A percentile compares a stretch with the other conserved stretches of the same genome.
Evolutionary conservation across 2,113 vertebrate genomes (phyloP).

Genomic region (Mugil cephalus): DNA sequence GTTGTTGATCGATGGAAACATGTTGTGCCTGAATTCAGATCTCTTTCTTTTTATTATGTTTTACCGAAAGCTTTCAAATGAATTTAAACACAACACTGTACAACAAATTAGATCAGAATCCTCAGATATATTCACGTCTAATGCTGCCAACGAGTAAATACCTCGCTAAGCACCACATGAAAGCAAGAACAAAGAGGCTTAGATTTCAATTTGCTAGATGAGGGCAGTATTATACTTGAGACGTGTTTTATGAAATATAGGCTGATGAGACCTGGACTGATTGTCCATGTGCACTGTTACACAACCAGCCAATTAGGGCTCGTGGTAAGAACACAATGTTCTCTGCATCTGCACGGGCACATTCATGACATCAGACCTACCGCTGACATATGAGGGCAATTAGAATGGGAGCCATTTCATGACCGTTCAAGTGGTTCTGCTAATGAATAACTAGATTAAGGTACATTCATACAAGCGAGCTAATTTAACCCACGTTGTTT

Average conservation of each 20-base stretch:
- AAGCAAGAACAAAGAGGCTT: not conserved
- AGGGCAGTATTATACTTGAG: not conserved
- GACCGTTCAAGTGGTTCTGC: constrained; percentile 32
- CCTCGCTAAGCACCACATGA: not conserved
- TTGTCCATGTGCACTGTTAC: not conserved
- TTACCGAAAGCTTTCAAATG: not conserved
- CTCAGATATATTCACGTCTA: not conserved
- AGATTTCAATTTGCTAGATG: not conserved
- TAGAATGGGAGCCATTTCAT: constrained; percentile 34
- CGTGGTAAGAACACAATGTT: constrained; percentile 27
- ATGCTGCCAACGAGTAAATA: not conserved
- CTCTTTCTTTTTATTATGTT: not conserved
- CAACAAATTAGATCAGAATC: constrained; percentile 1
- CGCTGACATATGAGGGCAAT: constrained; percentile 44
- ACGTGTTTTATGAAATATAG: not conserved
- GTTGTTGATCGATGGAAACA: constrained; percentile 6
- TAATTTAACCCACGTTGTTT: constrained; percentile 14
- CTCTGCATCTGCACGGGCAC: constrained; percentile 24
- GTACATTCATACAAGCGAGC: not conserved
- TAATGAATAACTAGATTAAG: constrained; percentile 48
- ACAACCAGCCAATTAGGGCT: constrained; percentile 10
- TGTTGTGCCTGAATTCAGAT: not conserved
- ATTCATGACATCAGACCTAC: constrained; percentile 15
- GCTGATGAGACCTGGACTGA: not conserved
- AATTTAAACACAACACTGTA: not conserved